These are phyloP conservation scores for Tetragonula clypearis DNA, from an alignment of 1,140 invertebrate species.

Conservation along the genomic window DNA sequence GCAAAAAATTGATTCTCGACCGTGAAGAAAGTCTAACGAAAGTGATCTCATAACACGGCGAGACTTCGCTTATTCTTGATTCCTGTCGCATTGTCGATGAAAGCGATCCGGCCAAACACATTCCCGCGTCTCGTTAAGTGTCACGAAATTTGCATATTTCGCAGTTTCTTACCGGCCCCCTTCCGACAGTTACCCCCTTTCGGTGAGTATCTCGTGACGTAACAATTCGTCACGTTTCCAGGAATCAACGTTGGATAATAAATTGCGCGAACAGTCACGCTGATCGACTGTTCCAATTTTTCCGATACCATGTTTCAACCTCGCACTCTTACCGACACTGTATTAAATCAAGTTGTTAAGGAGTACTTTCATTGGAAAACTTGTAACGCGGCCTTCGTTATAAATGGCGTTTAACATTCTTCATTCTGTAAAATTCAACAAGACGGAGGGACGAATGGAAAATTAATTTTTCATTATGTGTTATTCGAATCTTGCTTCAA, in stretches of 20 bases:
- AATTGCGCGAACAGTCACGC: background rate
- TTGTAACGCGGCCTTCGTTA: background rate
- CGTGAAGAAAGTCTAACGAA: constrained; percentile 69
- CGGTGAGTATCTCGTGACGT: constrained; percentile 31
- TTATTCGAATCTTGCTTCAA: background rate
- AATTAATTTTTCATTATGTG: too few relatives aligned
- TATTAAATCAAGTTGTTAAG: background rate
- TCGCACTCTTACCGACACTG: background rate
- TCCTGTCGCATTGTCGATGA: constrained; percentile 62
- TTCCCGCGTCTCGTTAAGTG: constrained; percentile 52
- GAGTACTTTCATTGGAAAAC: background rate
- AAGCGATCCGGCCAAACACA: constrained; percentile 60
- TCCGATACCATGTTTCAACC: background rate
- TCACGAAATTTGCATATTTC: constrained; percentile 58
- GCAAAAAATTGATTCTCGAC: constrained; percentile 30
- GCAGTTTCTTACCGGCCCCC: constrained; percentile 24
- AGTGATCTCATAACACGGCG: constrained; percentile 63
- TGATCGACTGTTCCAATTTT: constrained; percentile 2
- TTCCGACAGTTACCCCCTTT: constrained; percentile 21
- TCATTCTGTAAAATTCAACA: background rate
- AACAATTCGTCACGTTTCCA: constrained; percentile 25
- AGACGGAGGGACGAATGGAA: background rate
- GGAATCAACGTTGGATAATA: background rate
- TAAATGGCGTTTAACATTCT: background rate
- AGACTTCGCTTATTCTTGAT: constrained; percentile 53